Base-by-base conservation (phyloP, 2,113 vertebrate species). In the Phrynosoma blainvillii region DNA sequence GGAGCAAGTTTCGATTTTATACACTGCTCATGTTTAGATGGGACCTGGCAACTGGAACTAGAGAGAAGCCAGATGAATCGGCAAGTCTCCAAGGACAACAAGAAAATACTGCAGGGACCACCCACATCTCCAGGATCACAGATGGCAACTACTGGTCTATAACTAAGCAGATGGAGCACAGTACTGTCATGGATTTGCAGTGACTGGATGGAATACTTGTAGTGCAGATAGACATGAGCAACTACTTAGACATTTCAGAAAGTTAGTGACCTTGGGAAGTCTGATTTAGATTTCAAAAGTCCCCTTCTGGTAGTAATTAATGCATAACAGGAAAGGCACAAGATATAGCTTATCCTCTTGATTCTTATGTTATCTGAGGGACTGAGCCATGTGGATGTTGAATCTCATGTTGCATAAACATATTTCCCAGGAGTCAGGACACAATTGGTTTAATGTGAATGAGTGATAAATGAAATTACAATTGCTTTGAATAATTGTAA, bases 81-180 rank as follows among this genome's bases (percentile, higher is more conserved):
- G 70, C 74, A 89, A n/a, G 30, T 91, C 93, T 94, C 92, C 89
- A 81, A 82, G 92, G 93, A 94, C 23, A 1, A 84, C 74, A 92
- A 90, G 70, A 79, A 87, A 82, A 87, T 87, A 87, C 94, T 94
- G 85, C 0, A 0, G 93, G 90, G 94, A 91, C 86, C 87, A 32
- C 88, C 86, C 10, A 87, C 94, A 91, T 91, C 40, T 86, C 79
- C 10, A 65, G 86, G 74, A 89, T 92, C 92, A 93, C 94, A 95
- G 93, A 93, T 95, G 94, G 94, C 82, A 91, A 77, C 90, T 95
- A 93, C 92, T 76, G 89, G 89, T 89, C 90, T 93, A 88, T 93
- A 93, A 90, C 92, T 90, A 92, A 94, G 91, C 94, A 95, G 94
- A 96, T 93, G 92, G 92, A 88, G 93, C 89, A 73, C 87, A 90